A percentile compares a stretch with the other conserved stretches of the same genome.
Evolutionary conservation across 2,113 vertebrate species (phyloP).

Genomic region (Rattus norvegicus): DNA sequence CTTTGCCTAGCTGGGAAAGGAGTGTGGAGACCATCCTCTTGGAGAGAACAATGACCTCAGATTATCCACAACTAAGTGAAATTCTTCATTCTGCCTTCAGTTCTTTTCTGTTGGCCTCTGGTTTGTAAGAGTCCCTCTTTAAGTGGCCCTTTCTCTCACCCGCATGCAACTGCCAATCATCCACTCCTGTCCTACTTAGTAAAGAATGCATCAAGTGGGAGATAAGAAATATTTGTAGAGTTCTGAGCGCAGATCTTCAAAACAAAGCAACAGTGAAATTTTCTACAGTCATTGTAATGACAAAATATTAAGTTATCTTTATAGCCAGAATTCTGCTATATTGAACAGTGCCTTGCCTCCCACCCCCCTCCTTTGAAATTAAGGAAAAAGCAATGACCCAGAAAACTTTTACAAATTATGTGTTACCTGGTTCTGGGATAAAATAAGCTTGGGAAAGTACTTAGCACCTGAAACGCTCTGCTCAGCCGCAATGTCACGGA

Average conservation of each 20-base stretch:
- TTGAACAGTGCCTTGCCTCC: neutral
- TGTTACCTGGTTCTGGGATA: neutral
- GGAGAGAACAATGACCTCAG: neutral
- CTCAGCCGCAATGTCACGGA: too few species aligned
- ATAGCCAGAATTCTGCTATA: neutral
- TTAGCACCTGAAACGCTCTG: neutral
- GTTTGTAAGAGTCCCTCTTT: neutral
- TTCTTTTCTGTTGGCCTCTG: neutral
- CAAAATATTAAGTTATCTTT: constrained; percentile 26
- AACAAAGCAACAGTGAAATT: neutral
- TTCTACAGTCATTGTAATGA: neutral
- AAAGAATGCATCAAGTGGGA: neutral
- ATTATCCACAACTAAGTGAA: neutral
- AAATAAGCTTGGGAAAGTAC: neutral
- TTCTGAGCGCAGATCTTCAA: neutral
- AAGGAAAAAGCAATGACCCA: neutral
- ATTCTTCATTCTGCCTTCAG: neutral
- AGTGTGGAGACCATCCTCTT: neutral
- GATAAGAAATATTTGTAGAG: neutral
- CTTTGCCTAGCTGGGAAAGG: neutral
- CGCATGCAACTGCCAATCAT: neutral
- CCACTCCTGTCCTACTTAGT: neutral
- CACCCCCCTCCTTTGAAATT: neutral
- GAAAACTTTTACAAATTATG: neutral
- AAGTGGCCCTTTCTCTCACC: neutral